Evolutionary conservation across 2,888 invertebrate species (phyloP), one percentile per base, ranked within the genome.

Genomic region (Drosophila suboccidentalis): DNA sequence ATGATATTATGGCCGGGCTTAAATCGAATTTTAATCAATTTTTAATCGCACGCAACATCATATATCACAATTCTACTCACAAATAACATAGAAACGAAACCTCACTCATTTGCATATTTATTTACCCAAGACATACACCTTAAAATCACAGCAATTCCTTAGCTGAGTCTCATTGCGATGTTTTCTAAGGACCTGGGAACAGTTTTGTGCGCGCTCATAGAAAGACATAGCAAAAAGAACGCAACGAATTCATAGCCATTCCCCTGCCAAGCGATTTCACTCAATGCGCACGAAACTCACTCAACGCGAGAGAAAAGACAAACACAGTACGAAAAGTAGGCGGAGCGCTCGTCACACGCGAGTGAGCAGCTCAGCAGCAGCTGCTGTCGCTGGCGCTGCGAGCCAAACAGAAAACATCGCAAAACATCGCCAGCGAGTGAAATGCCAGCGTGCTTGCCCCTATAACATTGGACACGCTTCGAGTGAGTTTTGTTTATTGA

Each of bases 391-490:
- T 26, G 26, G 0, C 26, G 26, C 26, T 26, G 44, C 19, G 71
- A 65, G 39, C 43, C 55, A 41, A 55, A 34, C 49, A 34, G 49
- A 64, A 76, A 81, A 73, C 78, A 78, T 78, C 80, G 79, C 64
- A 59, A 19, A 84, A 87, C 89, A 89, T 89, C 85, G 89, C 82
- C 64, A 38, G n/a, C 64, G 85, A 89, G 89, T 89, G 66, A 53
- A 78, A 61, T 43, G 58, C 26, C 43, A 54, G 58, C 49, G 29
- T 57, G 50, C n/a, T 70, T 57, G 53, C 75, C 67, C 82, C 87
- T 68, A 26, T 6, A 26, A 15, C 36, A 15, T 3, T 10, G 6
- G 13, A 11, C 36, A 26, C 36, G 32, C n/a, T 29, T 22, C 26
- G 73, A 73, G 78, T 67, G 62, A 8, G n/a, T 43, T 51, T 43